Evolutionary conservation across 2,797 vertebrate genomes (phyloP), one percentile per base, ranked within the genome.

Genomic region (Platyrinchus mystaceus): DNA sequence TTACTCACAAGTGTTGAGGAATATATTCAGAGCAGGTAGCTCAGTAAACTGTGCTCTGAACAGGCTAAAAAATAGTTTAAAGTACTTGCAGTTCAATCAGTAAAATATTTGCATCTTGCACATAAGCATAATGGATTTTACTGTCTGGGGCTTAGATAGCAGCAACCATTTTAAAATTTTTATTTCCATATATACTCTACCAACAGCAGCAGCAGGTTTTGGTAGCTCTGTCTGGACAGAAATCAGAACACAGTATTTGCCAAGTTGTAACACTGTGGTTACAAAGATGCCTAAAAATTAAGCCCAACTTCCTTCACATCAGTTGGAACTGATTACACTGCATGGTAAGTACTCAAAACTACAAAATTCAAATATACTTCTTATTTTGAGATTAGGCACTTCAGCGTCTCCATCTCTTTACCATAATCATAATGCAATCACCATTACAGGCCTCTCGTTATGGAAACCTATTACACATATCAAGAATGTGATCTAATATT

Each of bases 401-500:
- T 75, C 47, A 77, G 32, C 9, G 47, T 64, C 56, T 68, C 23
- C 50, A 13, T 13, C 20, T 16, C 32, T 79, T 60, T 37, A 67
- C n/a, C 53, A 41, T 15, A 88, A 91, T 63, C 21, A 79, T 3
- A 79, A 37, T 1, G 3, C 5, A 81, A 59, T 36, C 58, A 81
- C n/a, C 46, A 41, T 26, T 46, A 84, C 20, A 75, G 37, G 32
- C 44, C 32, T 86, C 36, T 26, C 0, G 0, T 67, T 81, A 80
- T 6, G 14, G 46, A 92, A 91, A 91, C 4, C 11, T 70, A 77
- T 27, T 50, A 55, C 78, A 59, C 0, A 0, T 83, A 81, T 43
- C 73, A 92, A 89, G 37, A 90, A 73, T 2, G 16, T 76, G 76
- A 91, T 66, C 52, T 79, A 91, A 66, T 60, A 91, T 87, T 91